Base-by-base conservation (phyloP, 2,888 invertebrate species). In the Hirtodrosophila cameraria region DNA sequence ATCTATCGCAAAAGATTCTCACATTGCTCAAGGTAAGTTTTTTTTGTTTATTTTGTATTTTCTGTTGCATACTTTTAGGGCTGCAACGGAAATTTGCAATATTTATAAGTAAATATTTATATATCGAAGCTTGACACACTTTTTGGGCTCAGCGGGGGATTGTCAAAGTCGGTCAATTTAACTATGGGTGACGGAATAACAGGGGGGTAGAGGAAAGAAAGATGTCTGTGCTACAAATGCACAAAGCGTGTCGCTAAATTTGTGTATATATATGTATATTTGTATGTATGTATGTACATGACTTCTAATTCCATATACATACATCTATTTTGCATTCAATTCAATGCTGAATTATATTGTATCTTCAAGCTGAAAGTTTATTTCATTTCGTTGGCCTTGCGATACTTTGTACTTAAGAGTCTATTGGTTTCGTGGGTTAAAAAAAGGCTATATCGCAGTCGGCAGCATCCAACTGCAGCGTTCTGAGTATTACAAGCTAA, bases 1-100 rank as follows among this genome's bases (percentile, higher is more conserved):
- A 99, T 89, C 93, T 99, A 71, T 98, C 98, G 62, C 97, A 98
- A 92, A 99, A 99, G 92, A 99, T 99, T 88, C 94, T 99, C 85
- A 98, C 97, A 50, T 93, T 99, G 91, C 92, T 99, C 39, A 99
- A 99, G 96, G 99, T 98, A 92, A 80, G 82, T 69, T 33, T 8
- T 6, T 7, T n/a, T 33, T n/a, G 1, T 12, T 25, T 15, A 3
- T 6, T 1, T 16, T 0, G 0, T 11, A 28, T 23, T 35, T 18
- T 25, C 12, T 5, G 8, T 64, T 54, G 74, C 69, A 68, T 64
- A 72, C 74, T 68, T 73, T 73, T 36, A n/a, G 23, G 58, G 71
- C 53, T 2, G 38, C 11, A 0, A 2, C 1, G 1, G 9, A 45
- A 59, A 55, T 25, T 13, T 12, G 4, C 12, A 15, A 30, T 13